phyloP scores from a whole-genome alignment of 1,140 invertebrate genomes.

The Leptinotarsa defecta region DNA sequence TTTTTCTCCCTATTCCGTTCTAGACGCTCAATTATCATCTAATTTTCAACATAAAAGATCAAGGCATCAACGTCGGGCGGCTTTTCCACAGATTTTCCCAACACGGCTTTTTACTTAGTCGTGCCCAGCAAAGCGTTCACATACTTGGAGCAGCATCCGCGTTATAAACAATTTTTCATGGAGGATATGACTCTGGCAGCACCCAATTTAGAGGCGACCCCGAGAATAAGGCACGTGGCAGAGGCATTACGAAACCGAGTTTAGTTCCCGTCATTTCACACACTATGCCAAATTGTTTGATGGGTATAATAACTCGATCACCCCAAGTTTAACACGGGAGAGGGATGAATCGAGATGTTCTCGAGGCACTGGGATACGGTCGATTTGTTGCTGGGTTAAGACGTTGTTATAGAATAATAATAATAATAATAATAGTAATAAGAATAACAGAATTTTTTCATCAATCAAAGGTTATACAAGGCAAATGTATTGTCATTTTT shows the following conservation, averaged over 20 bases:
- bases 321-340: conserved; percentile 20
- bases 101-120: conserved; percentile 31
- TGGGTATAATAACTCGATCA: conserved; percentile 38
- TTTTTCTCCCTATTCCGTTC: no score
- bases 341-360: conserved; percentile 11
- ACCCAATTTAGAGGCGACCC: conserved; percentile 46
- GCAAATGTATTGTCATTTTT: no score
- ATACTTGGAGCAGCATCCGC: conserved; percentile 19
- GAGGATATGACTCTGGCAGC: conserved; percentile 48
- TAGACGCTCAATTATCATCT: background rate
- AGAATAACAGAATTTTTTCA: no score
- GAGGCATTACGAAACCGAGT: conserved; percentile 38
- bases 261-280: conserved; percentile 49
- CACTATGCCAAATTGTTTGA: conserved; percentile 47
- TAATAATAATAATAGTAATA: no score
- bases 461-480: no score
- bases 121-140: conserved; percentile 24
- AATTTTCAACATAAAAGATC: background rate
- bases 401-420: no score
- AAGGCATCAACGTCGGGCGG: background rate
- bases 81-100: conserved; percentile 11
- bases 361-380: conserved; percentile 14
- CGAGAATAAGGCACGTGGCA: conserved; percentile 45
- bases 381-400: background rate
- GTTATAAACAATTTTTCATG: conserved; percentile 44